Conservation (phyloP, 1,140 invertebrate genomes). For the Drosophila setifemur region DNA sequence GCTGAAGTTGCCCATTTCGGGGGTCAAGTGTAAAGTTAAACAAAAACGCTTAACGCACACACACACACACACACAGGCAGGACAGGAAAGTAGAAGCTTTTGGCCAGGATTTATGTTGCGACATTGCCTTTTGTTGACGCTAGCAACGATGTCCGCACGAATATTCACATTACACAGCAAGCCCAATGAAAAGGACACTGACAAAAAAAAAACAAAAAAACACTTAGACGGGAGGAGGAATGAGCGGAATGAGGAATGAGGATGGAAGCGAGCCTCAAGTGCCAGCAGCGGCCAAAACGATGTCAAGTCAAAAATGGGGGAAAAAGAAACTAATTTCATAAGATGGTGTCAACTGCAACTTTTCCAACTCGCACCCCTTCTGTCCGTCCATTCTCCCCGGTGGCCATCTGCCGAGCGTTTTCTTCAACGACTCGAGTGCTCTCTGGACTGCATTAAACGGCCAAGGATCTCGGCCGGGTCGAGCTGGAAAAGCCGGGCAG, state of each 20-base stretch:
- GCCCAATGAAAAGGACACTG: neutral
- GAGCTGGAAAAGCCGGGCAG: too few species aligned
- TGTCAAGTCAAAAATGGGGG: slow-evolving; percentile 51
- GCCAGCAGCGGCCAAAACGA: slow-evolving; percentile 42
- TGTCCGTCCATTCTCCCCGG: too few species aligned
- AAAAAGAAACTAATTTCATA: slow-evolving; percentile 59
- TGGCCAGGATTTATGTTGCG: slow-evolving; percentile 44
- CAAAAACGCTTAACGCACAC: slow-evolving; percentile 56
- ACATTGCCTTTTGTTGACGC: slow-evolving; percentile 45
- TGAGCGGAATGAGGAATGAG: too few species aligned
- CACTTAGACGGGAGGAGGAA: neutral
- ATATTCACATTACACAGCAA: slow-evolving; percentile 59
- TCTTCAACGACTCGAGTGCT: slow-evolving; percentile 24
- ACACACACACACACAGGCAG: neutral
- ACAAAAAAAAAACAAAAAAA: neutral
- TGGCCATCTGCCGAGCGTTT: slow-evolving; percentile 15
- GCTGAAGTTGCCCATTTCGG: slow-evolving; percentile 37
- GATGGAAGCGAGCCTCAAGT: slow-evolving; percentile 22
- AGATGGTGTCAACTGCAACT: slow-evolving; percentile 66
- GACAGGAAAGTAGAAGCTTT: neutral
- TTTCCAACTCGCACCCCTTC: slow-evolving; percentile 15
- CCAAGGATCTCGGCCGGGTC: slow-evolving; percentile 12
- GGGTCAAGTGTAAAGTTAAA: slow-evolving; percentile 68
- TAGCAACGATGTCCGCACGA: slow-evolving; percentile 31
- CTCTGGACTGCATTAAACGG: slow-evolving; percentile 51